phyloP scores from a whole-genome alignment of 2,888 invertebrate species.

The Axea sp. region DNA sequence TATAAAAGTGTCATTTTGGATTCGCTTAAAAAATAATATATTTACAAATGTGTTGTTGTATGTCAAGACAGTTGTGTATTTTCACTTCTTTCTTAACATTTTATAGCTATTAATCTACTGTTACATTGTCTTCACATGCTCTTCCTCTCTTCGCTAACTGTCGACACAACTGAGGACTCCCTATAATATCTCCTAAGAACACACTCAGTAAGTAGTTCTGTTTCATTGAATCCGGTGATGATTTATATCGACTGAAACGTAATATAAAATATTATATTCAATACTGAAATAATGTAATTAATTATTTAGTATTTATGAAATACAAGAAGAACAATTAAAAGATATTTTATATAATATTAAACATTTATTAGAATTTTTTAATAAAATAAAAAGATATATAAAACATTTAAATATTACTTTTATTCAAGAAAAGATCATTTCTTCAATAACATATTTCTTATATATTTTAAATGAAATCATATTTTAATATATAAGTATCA shows the following conservation, averaged over 20 bases:
- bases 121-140: slow-evolving; percentile 79
- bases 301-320: too few species aligned
- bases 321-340: too few species aligned
- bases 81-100: slow-evolving; percentile 5
- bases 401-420: too few species aligned
- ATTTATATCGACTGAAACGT: slow-evolving; percentile 86
- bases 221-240: slow-evolving; percentile 83
- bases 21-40: slow-evolving; percentile 11
- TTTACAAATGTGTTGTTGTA: slow-evolving; percentile 38
- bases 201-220: slow-evolving; percentile 92
- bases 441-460: too few species aligned
- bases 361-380: too few species aligned
- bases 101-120: slow-evolving; percentile 34
- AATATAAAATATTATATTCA: background rate
- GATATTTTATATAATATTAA: too few species aligned
- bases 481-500: too few species aligned
- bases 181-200: slow-evolving; percentile 91
- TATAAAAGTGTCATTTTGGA: too few species aligned
- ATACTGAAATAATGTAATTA: background rate
- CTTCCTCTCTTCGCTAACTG: slow-evolving; percentile 87
- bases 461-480: too few species aligned
- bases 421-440: too few species aligned
- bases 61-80: slow-evolving; percentile 6
- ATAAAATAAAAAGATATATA: too few species aligned
- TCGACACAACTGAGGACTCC: slow-evolving; percentile 89